Evolutionary conservation across 2,888 invertebrate genomes (phyloP).

Genomic region (Parapristionchus giblindavisi): DNA sequence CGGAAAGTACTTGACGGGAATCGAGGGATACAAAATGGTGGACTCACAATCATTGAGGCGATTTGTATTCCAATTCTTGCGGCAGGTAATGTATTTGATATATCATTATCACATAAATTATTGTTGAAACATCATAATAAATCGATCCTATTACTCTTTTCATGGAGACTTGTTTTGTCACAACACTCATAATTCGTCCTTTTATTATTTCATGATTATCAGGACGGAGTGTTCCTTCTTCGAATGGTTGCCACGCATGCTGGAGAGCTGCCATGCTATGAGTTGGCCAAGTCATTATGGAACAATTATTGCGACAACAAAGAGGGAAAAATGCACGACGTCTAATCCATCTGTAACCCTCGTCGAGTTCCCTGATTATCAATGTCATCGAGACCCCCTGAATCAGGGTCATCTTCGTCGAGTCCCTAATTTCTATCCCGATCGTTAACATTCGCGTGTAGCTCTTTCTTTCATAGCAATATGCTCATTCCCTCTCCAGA

Average conservation of each 20-base stretch:
- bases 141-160: too few relatives aligned
- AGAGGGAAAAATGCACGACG: slow-evolving; percentile 69
- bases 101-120: slow-evolving; percentile 7
- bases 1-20: slow-evolving; percentile 69
- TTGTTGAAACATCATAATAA: too few relatives aligned
- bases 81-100: slow-evolving; percentile 59
- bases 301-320: slow-evolving; percentile 69
- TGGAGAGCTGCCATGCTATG: slow-evolving; percentile 69
- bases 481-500: too few relatives aligned
- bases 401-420: too few relatives aligned
- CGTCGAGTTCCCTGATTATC: too few relatives aligned
- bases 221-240: slow-evolving; percentile 69
- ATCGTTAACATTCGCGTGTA: too few relatives aligned
- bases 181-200: too few relatives aligned
- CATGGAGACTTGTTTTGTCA: too few relatives aligned
- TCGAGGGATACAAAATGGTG: slow-evolving; percentile 70
- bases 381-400: too few relatives aligned
- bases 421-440: too few relatives aligned
- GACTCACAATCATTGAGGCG: slow-evolving; percentile 68
- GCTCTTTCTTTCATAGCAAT: too few relatives aligned
- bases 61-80: slow-evolving; percentile 68
- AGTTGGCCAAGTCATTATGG: slow-evolving; percentile 69
- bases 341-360: slow-evolving; percentile 50
- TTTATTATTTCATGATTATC: too few relatives aligned
- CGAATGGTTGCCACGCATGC: slow-evolving; percentile 70